Percentiles rank a stretch among this genome's conserved stretches.
These are phyloP conservation scores for Danaus chrysippus DNA, from an alignment of 2,888 invertebrate species.

Conservation along the genomic window DNA sequence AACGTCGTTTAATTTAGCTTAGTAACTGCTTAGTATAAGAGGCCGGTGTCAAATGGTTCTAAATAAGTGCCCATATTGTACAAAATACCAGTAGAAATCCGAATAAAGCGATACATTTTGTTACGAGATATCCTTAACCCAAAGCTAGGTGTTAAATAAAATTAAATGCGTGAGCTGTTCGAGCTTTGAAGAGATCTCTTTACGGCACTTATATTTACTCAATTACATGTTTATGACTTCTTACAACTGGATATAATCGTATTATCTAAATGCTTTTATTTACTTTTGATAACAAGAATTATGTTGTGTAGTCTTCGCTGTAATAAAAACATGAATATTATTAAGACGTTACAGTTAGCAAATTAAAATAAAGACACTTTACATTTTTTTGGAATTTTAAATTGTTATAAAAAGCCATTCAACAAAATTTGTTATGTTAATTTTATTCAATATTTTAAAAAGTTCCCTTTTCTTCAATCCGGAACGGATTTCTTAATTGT, in stretches of 20 bases:
- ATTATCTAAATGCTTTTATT: slow-evolving; percentile 6
- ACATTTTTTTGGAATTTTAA: neutral
- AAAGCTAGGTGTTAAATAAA: slow-evolving; percentile 5
- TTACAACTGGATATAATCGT: slow-evolving; percentile 15
- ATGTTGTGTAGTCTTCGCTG: too few species aligned
- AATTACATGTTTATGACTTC: slow-evolving; percentile 14
- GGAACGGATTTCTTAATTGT: slow-evolving; percentile 11
- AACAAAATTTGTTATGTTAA: slow-evolving; percentile 13
- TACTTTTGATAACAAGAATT: slow-evolving; percentile 8
- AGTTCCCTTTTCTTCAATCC: slow-evolving; percentile 14
- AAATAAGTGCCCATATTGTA: slow-evolving; percentile 3
- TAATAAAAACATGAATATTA: too few species aligned
- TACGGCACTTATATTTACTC: slow-evolving; percentile 16
- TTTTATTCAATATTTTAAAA: slow-evolving; percentile 19
- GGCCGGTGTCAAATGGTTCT: slow-evolving; percentile 3
- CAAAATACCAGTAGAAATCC: slow-evolving; percentile 7
- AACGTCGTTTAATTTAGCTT: neutral
- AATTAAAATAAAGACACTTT: too few species aligned
- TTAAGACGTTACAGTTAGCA: too few species aligned
- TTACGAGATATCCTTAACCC: slow-evolving; percentile 19
- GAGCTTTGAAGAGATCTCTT: slow-evolving; percentile 11
- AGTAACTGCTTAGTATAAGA: neutral
- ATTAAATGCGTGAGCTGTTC: slow-evolving; percentile 9
- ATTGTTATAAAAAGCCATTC: neutral
- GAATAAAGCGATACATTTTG: slow-evolving; percentile 14